Evolutionary conservation across 2,113 vertebrate species (phyloP), one percentile per base, ranked within the genome.

Genomic region (Tiliqua scincoides): DNA sequence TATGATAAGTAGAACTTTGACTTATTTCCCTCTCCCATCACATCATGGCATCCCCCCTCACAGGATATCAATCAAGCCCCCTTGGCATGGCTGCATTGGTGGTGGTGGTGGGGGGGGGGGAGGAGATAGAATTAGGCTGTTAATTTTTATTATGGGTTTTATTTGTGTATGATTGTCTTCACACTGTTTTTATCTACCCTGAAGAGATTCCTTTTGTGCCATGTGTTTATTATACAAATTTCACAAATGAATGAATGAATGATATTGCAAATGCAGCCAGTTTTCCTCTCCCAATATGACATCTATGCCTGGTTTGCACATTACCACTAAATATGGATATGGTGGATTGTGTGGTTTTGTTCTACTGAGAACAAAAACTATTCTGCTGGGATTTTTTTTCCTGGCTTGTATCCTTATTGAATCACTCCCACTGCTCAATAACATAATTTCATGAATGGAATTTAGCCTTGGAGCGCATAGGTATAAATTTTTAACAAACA

Each of bases 401-500:
- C 75, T 79, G 75, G 30, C 57, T 71, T 73, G 67, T 20, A 70
- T 78, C 52, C 23, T 35, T 25, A 6, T 1, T 32, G 52, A 85
- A 79, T 79, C 25, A 61, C 21, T 18, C 61, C 21, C n/a, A 32
- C 32, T 76, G 72, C 59, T 37, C 72, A 84, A 65, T 75, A 65
- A 25, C 30, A 84, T 32, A 27, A 30, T 76, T 84, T 40, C 68
- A 61, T 61, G 32, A 43, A 68, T 78, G 48, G 72, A 85, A 78
- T 68, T 2, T 52, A 30, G 37, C 59, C 78, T 63, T 78, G 63
- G 54, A 25, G 32, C 25, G 40, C 63, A n/a, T 70, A 70, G 35
- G 68, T 85, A 70, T n/a, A 63, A 40, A 79, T 85, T 79, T 79
- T 85, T 48, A 48, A 48, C 43, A 79, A 85, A 79, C 57, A n/a